Evolutionary conservation across 2,797 vertebrate species (phyloP).

Genomic region (Picus viridis): DNA sequence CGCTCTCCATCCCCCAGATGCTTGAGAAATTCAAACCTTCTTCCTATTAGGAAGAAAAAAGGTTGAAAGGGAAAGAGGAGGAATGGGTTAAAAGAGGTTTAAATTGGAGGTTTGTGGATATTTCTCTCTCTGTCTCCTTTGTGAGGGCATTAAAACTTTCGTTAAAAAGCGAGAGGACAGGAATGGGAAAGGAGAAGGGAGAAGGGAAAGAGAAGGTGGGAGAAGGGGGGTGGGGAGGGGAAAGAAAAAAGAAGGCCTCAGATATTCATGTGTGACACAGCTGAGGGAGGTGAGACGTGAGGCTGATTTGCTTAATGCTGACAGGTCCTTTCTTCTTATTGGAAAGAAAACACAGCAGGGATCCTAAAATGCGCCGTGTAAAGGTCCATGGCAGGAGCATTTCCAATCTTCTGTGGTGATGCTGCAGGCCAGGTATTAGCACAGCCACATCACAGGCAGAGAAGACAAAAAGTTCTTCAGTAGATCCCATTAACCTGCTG

Average conservation of each 20-base stretch:
- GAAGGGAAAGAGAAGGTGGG: slow-evolving; percentile 18
- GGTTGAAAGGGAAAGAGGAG: slow-evolving; percentile 50
- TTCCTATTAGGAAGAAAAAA: slow-evolving; percentile 44
- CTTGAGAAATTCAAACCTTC: slow-evolving; percentile 60
- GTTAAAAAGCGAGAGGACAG: slow-evolving; percentile 56
- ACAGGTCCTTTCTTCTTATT: slow-evolving; percentile 77
- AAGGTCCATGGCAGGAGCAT: slow-evolving; percentile 74
- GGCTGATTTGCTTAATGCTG: slow-evolving; percentile 80
- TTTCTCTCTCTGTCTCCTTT: slow-evolving; percentile 48
- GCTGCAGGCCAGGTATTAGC: slow-evolving; percentile 68
- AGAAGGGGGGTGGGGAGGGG: not conserved
- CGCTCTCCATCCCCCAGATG: slow-evolving; percentile 45
- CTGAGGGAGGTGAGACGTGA: slow-evolving; percentile 65
- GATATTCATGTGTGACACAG: slow-evolving; percentile 75
- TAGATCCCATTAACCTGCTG: slow-evolving; percentile 10
- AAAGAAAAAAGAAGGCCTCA: slow-evolving; percentile 9
- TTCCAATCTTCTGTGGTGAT: slow-evolving; percentile 63
- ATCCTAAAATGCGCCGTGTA: slow-evolving; percentile 72
- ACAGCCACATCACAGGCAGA: slow-evolving; percentile 23
- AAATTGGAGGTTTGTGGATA: slow-evolving; percentile 74
- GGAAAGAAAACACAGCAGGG: slow-evolving; percentile 76
- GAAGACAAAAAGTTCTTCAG: slow-evolving; percentile 25
- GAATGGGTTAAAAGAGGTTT: slow-evolving; percentile 45
- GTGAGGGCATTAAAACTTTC: slow-evolving; percentile 56
- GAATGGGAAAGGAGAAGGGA: slow-evolving; percentile 34